Evolutionary conservation across 2,888 invertebrate species (phyloP).

Genomic region (Biston stratarius): DNA sequence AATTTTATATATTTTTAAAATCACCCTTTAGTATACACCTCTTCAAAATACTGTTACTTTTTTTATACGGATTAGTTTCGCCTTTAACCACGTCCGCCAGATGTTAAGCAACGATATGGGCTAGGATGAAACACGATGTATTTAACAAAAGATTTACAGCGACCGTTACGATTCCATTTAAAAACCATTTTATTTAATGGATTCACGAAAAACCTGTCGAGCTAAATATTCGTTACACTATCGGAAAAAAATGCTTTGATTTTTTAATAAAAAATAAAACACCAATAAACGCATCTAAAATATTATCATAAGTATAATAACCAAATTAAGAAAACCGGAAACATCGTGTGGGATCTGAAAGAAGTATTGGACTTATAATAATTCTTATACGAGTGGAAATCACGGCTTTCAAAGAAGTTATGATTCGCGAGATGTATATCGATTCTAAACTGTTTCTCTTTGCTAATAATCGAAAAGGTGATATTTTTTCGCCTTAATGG

Average conservation of each 20-base stretch:
- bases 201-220: neutral
- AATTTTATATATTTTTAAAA: no score
- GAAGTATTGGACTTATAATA: conserved; percentile 54
- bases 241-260: conserved; percentile 27
- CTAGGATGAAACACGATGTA: no score
- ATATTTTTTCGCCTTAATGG: conserved; percentile 12
- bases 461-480: conserved; percentile 56
- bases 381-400: conserved; percentile 66
- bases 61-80: no score
- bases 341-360: conserved; percentile 73
- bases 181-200: no score
- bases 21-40: no score
- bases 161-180: neutral
- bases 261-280: conserved; percentile 8
- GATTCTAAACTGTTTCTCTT: conserved; percentile 69
- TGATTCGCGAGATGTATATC: conserved; percentile 62
- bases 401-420: conserved; percentile 67
- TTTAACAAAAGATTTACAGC: neutral
- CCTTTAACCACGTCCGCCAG: no score
- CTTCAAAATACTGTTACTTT: no score
- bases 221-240: neutral
- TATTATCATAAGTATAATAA: conserved; percentile 38
- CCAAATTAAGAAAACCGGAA: conserved; percentile 65
- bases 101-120: no score
- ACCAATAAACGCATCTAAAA: conserved; percentile 24